These are phyloP conservation scores for Petroica traversi DNA, from an alignment of 2,113 vertebrate genomes.

Conservation along the genomic window DNA sequence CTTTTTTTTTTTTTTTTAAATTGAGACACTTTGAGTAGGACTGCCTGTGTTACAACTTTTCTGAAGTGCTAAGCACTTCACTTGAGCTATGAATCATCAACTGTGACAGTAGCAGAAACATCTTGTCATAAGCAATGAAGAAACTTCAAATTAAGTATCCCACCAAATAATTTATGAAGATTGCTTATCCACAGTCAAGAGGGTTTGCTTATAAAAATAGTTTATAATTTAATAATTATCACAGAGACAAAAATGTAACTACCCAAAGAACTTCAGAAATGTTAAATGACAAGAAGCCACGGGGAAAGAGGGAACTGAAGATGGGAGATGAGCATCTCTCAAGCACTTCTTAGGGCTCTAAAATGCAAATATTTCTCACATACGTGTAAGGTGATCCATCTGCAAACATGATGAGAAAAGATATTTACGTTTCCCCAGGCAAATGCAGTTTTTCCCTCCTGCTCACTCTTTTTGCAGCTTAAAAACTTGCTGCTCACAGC, in stretches of 20 bases:
- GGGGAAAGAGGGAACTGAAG: background rate
- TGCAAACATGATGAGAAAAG: background rate
- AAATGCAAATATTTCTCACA: background rate
- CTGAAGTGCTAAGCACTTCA: conserved; percentile 39
- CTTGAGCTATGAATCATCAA: conserved; percentile 51
- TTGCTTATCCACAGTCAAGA: conserved; percentile 14
- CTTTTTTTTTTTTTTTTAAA: background rate
- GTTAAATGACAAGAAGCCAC: background rate
- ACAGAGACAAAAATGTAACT: conserved; percentile 5
- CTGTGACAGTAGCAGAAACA: conserved; percentile 55
- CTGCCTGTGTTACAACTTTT: background rate
- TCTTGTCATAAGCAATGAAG: conserved; percentile 55
- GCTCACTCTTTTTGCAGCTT: background rate
- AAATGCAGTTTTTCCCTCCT: background rate
- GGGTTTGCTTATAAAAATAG: background rate
- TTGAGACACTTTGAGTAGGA: background rate
- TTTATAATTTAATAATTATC: background rate
- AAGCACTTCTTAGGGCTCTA: background rate
- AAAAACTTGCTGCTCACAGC: background rate
- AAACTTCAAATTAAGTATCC: conserved; percentile 52
- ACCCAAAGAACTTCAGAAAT: background rate
- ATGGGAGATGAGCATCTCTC: background rate
- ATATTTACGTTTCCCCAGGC: background rate
- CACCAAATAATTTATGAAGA: conserved; percentile 29
- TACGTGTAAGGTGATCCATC: background rate